Evolutionary conservation across 1,140 invertebrate genomes (phyloP), one percentile per base, ranked within the genome.

Genomic region (Sinella curviseta): DNA sequence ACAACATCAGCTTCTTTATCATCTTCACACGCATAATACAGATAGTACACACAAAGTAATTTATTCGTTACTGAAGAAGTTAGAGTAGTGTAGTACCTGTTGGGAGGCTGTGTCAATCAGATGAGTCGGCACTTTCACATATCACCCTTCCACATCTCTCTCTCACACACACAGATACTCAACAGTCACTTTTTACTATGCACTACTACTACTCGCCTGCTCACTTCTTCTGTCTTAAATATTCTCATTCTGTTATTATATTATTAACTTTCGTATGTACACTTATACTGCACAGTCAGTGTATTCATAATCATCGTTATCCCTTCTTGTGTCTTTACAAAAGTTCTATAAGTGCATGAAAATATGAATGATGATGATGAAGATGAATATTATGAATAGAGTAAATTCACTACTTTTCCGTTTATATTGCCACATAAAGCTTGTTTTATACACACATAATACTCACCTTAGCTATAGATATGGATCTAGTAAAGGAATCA

Each of bases 81-180:
- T 82, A 82, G 76, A 31, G 26, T 70, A 70, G 65, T 70, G 65
- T 70, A 82, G 78, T 82, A 82, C 82, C 80, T 82, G 82, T 80
- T 82, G 82, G 79, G 82, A 81, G 82, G 82, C 78, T 80, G 54
- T 82, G 81, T 82, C 78, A 80, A 82, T 82, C 82, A 82, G 82
- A 81, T 82, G 82, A 82, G 78, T 80, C 77, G 82, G 79, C 82
- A 82, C 79, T 80, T 82, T 82, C 77, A 82, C 77, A 78, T 76
- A 78, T 65, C 78, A 48, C 35, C 76, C 77, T 78, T 54, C 74
- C 80, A 78, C 76, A 77, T 81, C 67, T 77, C 39, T 73, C 73
- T 80, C 76, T 80, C 65, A 77, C 60, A 39, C 60, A 65, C 60
- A 39, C n/a, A n/a, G n/a, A n/a, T n/a, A n/a, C n/a, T n/a, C n/a